phyloP scores from a whole-genome alignment of 2,888 invertebrate genomes.

The Caenorhabditis sp. region DNA sequence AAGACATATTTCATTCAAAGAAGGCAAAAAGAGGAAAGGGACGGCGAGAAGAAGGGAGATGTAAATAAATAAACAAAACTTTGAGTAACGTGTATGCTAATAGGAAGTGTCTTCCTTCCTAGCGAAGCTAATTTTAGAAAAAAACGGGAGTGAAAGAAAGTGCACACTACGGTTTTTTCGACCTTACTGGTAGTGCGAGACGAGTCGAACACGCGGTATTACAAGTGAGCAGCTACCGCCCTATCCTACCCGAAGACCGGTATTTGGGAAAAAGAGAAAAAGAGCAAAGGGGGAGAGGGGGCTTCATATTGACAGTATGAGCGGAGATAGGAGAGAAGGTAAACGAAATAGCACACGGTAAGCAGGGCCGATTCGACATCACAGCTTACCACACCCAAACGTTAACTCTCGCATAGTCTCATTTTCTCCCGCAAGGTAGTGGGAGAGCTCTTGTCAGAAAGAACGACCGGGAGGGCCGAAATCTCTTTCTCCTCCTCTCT shows the following conservation, averaged over 20 bases:
- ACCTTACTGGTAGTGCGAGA: slow-evolving; percentile 28
- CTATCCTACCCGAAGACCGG: slow-evolving; percentile 26
- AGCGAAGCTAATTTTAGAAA: slow-evolving; percentile 1
- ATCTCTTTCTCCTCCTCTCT: slow-evolving; percentile 27
- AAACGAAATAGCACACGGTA: slow-evolving; percentile 55
- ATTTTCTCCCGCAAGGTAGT: slow-evolving; percentile 19
- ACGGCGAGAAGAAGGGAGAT: not conserved
- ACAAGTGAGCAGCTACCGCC: slow-evolving; percentile 37
- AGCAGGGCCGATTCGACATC: slow-evolving; percentile 59
- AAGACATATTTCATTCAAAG: slow-evolving; percentile 15
- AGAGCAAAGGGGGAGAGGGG: slow-evolving; percentile 32
- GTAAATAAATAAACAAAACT: slow-evolving; percentile 31
- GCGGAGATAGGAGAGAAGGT: slow-evolving; percentile 23
- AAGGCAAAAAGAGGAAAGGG: not conserved
- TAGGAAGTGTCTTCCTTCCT: not conserved
- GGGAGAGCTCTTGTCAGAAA: slow-evolving; percentile 52
- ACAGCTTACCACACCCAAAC: slow-evolving; percentile 56
- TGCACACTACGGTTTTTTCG: slow-evolving; percentile 20
- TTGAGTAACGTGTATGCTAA: slow-evolving; percentile 15
- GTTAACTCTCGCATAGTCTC: slow-evolving; percentile 40
- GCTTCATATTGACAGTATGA: slow-evolving; percentile 54
- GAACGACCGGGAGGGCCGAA: slow-evolving; percentile 10
- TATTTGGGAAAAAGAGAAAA: slow-evolving; percentile 48
- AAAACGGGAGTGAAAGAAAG: too few species aligned
- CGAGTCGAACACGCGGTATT: slow-evolving; percentile 35